phyloP scores from a whole-genome alignment of 92 coral and sea anemone genomes.

The Epizoanthus fatuus region DNA sequence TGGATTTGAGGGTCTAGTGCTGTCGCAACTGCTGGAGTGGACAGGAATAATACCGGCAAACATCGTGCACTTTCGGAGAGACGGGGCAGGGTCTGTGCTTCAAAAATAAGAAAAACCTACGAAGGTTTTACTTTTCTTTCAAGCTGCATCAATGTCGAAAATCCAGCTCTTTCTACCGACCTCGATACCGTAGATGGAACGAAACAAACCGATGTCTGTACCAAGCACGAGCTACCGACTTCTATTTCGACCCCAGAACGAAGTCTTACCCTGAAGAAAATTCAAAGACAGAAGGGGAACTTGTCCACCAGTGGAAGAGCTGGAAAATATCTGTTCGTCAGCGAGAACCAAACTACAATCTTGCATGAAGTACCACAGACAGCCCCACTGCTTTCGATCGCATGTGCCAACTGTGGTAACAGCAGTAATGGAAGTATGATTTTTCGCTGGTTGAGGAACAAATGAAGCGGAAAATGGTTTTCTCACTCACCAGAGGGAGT shows the following conservation, averaged over 20 bases:
- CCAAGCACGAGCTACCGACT: constrained; percentile 37
- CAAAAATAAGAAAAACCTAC: constrained; percentile 13
- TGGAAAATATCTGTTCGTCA: no score
- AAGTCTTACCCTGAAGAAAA: constrained; percentile 36
- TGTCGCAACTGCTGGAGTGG: background rate
- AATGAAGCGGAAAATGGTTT: no score
- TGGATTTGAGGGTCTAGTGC: constrained; percentile 17
- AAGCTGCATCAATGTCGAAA: background rate
- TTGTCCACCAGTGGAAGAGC: background rate
- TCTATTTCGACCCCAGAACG: constrained; percentile 60
- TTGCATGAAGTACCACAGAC: no score
- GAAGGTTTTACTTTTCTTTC: constrained; percentile 22
- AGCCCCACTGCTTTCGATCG: no score
- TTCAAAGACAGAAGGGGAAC: background rate
- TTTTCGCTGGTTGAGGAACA: no score
- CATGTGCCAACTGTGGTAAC: no score
- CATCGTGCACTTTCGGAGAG: background rate
- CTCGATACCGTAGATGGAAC: background rate
- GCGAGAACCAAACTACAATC: no score
- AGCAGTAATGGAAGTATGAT: no score
- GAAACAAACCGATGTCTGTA: background rate
- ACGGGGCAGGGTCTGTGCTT: constrained; percentile 23
- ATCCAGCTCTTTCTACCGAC: background rate
- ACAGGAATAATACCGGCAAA: constrained; percentile 3
- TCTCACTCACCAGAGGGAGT: no score